Evolutionary conservation across 2,113 vertebrate species (phyloP), one percentile per base, ranked within the genome.

Genomic region (Pseudorectes ferrugineus): DNA sequence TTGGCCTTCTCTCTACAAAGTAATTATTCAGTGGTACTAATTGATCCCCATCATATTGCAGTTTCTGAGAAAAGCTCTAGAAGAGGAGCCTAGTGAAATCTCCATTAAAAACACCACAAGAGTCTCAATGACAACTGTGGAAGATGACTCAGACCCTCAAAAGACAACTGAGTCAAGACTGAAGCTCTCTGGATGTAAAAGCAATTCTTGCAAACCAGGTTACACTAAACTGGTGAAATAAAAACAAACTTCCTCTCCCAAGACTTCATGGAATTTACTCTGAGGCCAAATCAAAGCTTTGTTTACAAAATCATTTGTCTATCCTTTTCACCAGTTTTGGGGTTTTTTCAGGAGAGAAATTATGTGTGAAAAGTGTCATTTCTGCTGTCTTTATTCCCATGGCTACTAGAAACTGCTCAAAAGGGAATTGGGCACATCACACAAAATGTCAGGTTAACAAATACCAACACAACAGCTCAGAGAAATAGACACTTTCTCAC

Each of bases 331-430:
- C 16, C 66, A 89, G 49, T 92, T 85, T 52, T 2, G 31, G 6
- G 0, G 2, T 36, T 48, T 71, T 76, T 68, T 36, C 59, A 79
- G 49, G 46, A 83, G 15, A 87, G 55, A 76, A 95, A 78, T 22
- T 28, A 46, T 28, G 28, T 67, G n/a, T 25, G 43, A 72, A 48
- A 91, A 89, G 82, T 95, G 88, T 66, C 75, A 94, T 94, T 96
- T 96, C 85, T 95, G 51, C 51, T 89, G 67, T 73, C 93, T 76
- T 15, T 51, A 73, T 95, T 91, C 93, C 94, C 94, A 94, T 66
- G 67, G 87, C 92, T 95, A 85, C 96, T 94, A 76, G 59, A 87
- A 95, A 82, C 26, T 59, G 46, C 66, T 75, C 85, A 81, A 82
- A 82, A 91, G n/a, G 35, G 70, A 96, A 51, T 2, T 73, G 87